These are phyloP conservation scores for Papio anubis DNA, from an alignment of 2,113 vertebrate genomes.

Conservation along the genomic window DNA sequence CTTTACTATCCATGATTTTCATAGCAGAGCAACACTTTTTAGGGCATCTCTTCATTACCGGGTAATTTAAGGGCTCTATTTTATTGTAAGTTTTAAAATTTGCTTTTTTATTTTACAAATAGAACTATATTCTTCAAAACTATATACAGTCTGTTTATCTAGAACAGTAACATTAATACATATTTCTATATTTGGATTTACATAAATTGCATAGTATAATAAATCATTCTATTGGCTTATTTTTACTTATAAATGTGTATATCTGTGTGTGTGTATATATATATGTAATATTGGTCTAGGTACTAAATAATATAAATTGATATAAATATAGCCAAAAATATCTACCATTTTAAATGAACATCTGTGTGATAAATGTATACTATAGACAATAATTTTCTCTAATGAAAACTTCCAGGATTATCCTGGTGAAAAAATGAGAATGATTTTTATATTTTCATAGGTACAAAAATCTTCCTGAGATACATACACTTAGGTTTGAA, in stretches of 20 bases:
- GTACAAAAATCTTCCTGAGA: not conserved
- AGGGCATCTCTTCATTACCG: conserved; percentile 28
- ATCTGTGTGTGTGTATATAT: not conserved
- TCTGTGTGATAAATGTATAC: not conserved
- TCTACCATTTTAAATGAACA: not conserved
- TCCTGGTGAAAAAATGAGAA: not conserved
- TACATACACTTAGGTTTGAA: not conserved
- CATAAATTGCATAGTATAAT: not conserved
- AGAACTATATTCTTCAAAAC: not conserved
- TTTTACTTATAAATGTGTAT: not conserved
- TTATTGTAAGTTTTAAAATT: not conserved
- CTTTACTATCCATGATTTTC: conserved; percentile 17
- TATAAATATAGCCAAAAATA: not conserved
- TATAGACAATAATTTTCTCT: not conserved
- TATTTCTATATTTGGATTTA: not conserved
- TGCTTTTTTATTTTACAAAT: not conserved
- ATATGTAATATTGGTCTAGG: not conserved
- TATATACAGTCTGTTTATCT: not conserved
- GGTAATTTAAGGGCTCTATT: not conserved
- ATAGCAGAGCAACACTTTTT: conserved; percentile 30
- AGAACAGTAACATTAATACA: not conserved
- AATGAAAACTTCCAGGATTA: not conserved
- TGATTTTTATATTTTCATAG: not conserved
- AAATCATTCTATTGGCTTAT: not conserved
- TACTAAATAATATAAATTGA: not conserved